Evolutionary conservation across 2,113 vertebrate species (phyloP).

Genomic region (Parotia lawesii): DNA sequence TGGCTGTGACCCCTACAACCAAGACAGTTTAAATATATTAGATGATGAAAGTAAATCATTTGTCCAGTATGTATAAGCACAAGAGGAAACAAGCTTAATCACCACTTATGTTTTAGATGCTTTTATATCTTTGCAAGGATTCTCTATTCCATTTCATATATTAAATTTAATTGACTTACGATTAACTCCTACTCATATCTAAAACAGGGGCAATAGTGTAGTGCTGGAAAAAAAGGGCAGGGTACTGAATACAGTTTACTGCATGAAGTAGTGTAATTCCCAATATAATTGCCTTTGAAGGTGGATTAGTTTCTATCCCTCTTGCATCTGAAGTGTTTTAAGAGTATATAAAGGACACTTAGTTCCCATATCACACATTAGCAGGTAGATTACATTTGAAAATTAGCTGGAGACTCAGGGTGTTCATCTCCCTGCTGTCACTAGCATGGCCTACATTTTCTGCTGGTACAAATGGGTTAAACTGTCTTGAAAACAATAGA

Average conservation of each 20-base stretch:
- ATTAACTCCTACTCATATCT: conserved; percentile 27
- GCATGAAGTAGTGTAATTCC: conserved; percentile 62
- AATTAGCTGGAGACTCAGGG: conserved; percentile 4
- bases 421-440: conserved; percentile 13
- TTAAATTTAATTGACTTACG: conserved; percentile 1
- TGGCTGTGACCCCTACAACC: conserved; percentile 52
- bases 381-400: conserved; percentile 6
- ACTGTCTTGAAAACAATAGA: conserved; percentile 17
- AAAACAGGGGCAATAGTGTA: neutral
- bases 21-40: conserved; percentile 14
- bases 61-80: neutral
- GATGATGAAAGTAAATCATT: conserved; percentile 16
- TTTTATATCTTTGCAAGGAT: neutral
- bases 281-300: conserved; percentile 62
- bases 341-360: conserved; percentile 6
- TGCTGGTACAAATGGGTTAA: conserved; percentile 37
- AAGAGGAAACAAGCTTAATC: conserved; percentile 39
- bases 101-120: neutral
- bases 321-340: neutral
- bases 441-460: conserved; percentile 4
- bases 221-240: conserved; percentile 14
- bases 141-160: neutral
- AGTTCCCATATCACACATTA: conserved; percentile 23
- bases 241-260: conserved; percentile 20
- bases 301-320: conserved; percentile 27